Percentiles rank a stretch among this genome's conserved stretches.
These are phyloP conservation scores for Brachyrhaphis roseni DNA, from an alignment of 2,797 vertebrate species.

Conservation along the genomic window DNA sequence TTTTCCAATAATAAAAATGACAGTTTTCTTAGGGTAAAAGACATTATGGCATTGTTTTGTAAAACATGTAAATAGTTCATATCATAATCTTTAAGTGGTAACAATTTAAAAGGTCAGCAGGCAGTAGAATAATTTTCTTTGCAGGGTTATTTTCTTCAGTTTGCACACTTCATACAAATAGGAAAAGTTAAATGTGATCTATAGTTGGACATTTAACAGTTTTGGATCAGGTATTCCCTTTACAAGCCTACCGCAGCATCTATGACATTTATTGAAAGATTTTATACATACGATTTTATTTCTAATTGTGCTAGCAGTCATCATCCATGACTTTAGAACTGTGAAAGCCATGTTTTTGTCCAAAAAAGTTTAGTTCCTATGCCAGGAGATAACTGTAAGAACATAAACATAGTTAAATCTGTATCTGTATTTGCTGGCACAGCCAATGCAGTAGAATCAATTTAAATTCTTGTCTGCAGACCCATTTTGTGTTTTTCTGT, in stretches of 20 bases:
- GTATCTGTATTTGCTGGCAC: constrained; percentile 27
- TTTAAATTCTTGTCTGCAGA: constrained; percentile 40
- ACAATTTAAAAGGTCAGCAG: neutral
- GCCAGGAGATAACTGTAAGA: neutral
- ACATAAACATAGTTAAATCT: neutral
- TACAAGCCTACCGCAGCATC: neutral
- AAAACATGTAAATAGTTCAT: neutral
- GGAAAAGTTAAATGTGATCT: neutral
- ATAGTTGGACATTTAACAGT: neutral
- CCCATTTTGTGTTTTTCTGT: constrained; percentile 51
- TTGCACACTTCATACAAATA: neutral
- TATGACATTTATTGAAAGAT: neutral
- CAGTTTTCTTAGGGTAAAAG: neutral
- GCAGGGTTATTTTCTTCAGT: neutral
- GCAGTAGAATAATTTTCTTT: neutral
- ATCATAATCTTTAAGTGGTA: neutral
- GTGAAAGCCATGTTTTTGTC: neutral
- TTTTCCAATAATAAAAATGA: neutral
- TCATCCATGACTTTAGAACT: neutral
- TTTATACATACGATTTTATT: neutral
- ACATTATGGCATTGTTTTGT: neutral
- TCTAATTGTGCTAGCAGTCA: neutral
- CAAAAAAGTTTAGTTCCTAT: neutral
- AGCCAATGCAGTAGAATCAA: constrained; percentile 39
- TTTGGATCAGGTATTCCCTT: neutral